Evolutionary conservation across 2,797 vertebrate genomes (phyloP), one percentile per base, ranked within the genome.

Genomic region (Parambassis ranga): DNA sequence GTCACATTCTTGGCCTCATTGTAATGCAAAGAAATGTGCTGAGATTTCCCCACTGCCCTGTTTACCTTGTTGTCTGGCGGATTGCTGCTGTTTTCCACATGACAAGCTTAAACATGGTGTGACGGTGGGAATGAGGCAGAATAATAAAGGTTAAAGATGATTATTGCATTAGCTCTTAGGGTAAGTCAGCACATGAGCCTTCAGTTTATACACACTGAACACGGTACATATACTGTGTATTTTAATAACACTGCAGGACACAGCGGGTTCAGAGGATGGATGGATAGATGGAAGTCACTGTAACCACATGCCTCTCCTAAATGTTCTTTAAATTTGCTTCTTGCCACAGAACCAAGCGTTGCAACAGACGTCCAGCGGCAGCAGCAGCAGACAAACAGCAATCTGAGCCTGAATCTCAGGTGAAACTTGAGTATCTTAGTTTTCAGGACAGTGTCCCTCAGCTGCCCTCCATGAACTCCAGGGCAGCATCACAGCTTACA

Each of bases 401-500:
- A 74, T 41, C 26, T 50, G 82, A 83, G 43, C 56, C 30, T n/a
- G 43, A 55, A 66, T 68, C 66, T 81, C 71, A 73, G 69, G 57
- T 79, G 68, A 68, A 33, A 64, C 30, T 43, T 14, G 52, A 77
- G 56, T 42, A n/a, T 74, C 72, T 71, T 50, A 30, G 48, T 66
- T 79, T 79, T 52, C 51, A 66, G 71, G 47, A 77, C 74, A 73
- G 26, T 24, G 62, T 62, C 62, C 60, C 42, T 38, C 10, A 1
- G 10, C 27, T 52, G 62, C 32, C 57, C 64, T 46, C 11, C 8
- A 1, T 47, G 68, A 43, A 23, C 71, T 75, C 53, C 14, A 5
- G 47, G 3, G 2, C 46, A 27, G 38, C 41, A 43, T 63, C 64
- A 37, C 28, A 50, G 28, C 27, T 35, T 13, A 3, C 64, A 61